phyloP scores from a whole-genome alignment of 1,140 invertebrate species.

The Anoplolepis gracilipes region DNA sequence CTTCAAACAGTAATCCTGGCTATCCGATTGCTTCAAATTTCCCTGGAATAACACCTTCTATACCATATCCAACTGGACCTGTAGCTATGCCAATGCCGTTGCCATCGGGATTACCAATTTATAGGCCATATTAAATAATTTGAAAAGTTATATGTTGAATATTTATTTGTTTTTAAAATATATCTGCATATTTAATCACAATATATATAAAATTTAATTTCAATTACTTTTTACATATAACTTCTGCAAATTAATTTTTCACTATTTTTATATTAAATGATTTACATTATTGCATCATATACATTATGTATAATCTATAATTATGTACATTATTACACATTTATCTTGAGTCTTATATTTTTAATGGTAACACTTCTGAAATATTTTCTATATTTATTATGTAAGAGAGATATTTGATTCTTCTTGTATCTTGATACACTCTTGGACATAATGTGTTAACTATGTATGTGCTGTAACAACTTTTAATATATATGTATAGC shows the following conservation, averaged over 20 bases:
- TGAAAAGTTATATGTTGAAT: slow-evolving; percentile 19
- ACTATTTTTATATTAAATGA: slow-evolving; percentile 27
- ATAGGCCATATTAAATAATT: slow-evolving; percentile 73
- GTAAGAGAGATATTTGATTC: not conserved
- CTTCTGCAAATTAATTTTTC: slow-evolving; percentile 6
- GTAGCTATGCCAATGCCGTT: slow-evolving; percentile 87
- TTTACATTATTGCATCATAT: not conserved
- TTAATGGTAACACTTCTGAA: slow-evolving; percentile 8
- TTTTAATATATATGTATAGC: not conserved
- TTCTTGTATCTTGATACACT: not conserved
- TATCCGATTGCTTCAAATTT: slow-evolving; percentile 80
- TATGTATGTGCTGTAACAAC: not conserved
- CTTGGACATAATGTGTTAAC: not conserved
- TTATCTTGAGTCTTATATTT: not conserved
- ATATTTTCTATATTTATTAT: not conserved
- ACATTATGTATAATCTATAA: not conserved
- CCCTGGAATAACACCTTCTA: slow-evolving; percentile 77
- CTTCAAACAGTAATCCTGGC: slow-evolving; percentile 76
- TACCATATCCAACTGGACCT: slow-evolving; percentile 86
- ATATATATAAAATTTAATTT: not conserved
- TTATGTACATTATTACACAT: no score
- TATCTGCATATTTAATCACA: not conserved
- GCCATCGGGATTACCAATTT: slow-evolving; percentile 70
- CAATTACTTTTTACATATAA: not conserved
- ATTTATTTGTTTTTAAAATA: slow-evolving; percentile 49